These are phyloP conservation scores for Sardinella longiceps DNA, from an alignment of 2,797 vertebrate species.

Conservation along the genomic window DNA sequence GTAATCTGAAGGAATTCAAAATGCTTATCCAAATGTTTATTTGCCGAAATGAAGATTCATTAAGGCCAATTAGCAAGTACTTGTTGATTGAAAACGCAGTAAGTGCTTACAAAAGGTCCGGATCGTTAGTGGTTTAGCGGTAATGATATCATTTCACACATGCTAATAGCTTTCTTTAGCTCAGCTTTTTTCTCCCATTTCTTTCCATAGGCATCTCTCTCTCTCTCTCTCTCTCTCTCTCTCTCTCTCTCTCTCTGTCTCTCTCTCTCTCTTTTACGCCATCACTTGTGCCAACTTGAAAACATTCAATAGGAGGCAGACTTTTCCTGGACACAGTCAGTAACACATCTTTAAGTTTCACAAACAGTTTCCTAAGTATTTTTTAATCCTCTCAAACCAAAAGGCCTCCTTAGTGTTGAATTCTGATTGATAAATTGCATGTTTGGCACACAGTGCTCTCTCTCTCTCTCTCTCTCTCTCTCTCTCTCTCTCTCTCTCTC, in stretches of 20 bases:
- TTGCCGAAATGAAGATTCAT: neutral
- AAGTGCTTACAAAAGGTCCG: neutral
- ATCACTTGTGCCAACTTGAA: no score
- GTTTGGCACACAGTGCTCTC: neutral
- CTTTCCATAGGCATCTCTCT: neutral
- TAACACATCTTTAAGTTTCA: no score
- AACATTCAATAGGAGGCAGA: no score
- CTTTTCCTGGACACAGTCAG: no score
- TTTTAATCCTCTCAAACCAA: no score
- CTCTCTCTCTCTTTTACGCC: neutral
- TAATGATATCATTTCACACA: conserved; percentile 26
- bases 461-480: conserved; percentile 9
- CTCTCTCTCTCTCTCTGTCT: neutral
- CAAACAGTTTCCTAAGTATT: no score
- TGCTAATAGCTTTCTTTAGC: conserved; percentile 4
- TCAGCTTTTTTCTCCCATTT: neutral
- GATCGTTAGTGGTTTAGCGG: neutral
- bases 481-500: neutral
- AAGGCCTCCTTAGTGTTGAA: no score
- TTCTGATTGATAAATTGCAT: no score
- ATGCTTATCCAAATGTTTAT: conserved; percentile 1
- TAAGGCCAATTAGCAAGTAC: neutral
- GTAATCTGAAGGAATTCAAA: neutral
- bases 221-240: neutral
- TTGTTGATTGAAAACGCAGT: neutral